Evolutionary conservation across 2,797 vertebrate genomes (phyloP).

Genomic region (Acestrorhynchus altus): DNA sequence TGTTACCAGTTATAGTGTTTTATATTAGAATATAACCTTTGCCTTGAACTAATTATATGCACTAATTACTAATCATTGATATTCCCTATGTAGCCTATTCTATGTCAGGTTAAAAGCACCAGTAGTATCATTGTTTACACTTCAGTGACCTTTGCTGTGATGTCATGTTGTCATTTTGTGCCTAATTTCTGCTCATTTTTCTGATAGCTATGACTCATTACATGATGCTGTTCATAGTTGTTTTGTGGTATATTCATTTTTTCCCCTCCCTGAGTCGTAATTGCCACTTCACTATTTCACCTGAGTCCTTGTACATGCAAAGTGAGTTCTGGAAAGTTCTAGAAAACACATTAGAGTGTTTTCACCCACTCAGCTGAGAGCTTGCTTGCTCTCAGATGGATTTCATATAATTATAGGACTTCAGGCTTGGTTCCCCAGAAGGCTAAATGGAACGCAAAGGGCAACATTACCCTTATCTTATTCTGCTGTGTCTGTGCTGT

Average conservation of each 20-base stretch:
- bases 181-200: neutral
- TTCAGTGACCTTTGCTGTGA: neutral
- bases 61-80: constrained; percentile 17
- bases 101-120: neutral
- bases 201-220: neutral
- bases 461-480: constrained; percentile 58
- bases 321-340: constrained; percentile 13
- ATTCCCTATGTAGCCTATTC: neutral
- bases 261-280: neutral
- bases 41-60: neutral
- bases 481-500: constrained; percentile 51
- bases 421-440: constrained; percentile 32
- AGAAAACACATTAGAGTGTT: constrained; percentile 28
- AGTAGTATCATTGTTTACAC: constrained; percentile 1
- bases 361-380: neutral
- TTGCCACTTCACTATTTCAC: constrained; percentile 27
- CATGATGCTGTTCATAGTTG: constrained; percentile 16
- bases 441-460: constrained; percentile 50
- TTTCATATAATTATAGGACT: constrained; percentile 36
- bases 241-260: neutral
- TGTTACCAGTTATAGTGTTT: neutral
- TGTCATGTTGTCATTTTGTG: constrained; percentile 9
- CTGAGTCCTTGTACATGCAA: constrained; percentile 25
- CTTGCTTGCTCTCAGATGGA: constrained; percentile 21
- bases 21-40: constrained; percentile 2